A percentile compares a stretch with the other conserved stretches of the same genome.
Evolutionary conservation across 2,113 vertebrate genomes (phyloP).

Genomic region (Pluvialis apricaria): DNA sequence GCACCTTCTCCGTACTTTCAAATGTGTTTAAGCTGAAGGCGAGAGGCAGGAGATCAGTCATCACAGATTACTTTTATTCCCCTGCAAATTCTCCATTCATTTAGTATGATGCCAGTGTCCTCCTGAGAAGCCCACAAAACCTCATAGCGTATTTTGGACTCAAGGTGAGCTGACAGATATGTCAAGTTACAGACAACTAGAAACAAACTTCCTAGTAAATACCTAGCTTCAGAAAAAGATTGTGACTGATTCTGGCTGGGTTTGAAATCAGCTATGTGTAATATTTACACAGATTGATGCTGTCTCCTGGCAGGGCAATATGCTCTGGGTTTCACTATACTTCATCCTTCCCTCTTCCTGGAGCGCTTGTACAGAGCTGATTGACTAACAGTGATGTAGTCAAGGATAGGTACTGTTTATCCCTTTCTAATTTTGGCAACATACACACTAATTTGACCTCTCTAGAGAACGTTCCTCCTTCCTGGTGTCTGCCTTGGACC

Average conservation of each 20-base stretch:
- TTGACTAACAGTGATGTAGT: not conserved
- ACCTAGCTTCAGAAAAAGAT: not conserved
- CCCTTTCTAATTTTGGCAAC: not conserved
- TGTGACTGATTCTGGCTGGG: not conserved
- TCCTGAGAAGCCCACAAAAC: not conserved
- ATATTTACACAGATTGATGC: not conserved
- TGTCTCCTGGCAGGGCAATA: not conserved
- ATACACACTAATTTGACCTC: not conserved
- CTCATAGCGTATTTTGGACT: not conserved
- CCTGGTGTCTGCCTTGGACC: not conserved
- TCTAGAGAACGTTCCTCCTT: not conserved
- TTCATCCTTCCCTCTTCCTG: not conserved
- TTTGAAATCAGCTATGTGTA: not conserved
- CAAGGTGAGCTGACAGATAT: not conserved
- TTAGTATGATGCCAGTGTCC: not conserved
- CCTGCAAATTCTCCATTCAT: not conserved
- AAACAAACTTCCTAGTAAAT: not conserved
- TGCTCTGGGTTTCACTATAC: not conserved
- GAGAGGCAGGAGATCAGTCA: not conserved
- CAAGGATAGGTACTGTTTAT: not conserved
- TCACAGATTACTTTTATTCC: not conserved
- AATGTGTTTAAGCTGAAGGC: not conserved
- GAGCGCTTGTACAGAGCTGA: not conserved
- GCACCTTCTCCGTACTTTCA: not conserved
- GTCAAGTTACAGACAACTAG: not conserved